Evolutionary conservation across 2,113 vertebrate genomes (phyloP).

Genomic region (Sylvia atricapilla): DNA sequence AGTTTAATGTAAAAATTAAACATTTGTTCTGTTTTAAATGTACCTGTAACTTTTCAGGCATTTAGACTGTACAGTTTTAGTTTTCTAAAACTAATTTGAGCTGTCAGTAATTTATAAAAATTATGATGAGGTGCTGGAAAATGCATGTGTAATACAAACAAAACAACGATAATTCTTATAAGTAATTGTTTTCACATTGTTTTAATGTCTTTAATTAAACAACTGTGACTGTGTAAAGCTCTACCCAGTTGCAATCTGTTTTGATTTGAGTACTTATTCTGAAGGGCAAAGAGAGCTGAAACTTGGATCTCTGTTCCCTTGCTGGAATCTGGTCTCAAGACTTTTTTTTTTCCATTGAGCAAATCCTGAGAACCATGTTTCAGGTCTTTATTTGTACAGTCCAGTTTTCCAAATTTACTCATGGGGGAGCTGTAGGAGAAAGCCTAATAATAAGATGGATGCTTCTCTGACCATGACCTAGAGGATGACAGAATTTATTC

Average conservation of each 20-base stretch:
- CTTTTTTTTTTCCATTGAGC: neutral
- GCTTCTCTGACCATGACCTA: neutral
- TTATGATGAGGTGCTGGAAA: neutral
- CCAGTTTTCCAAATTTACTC: neutral
- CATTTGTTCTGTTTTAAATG: neutral
- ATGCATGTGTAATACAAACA: neutral
- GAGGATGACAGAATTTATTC: neutral
- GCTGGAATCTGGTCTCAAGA: neutral
- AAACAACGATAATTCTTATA: neutral
- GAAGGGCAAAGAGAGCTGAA: neutral
- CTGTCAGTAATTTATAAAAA: neutral
- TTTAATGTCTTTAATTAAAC: neutral
- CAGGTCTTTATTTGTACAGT: neutral
- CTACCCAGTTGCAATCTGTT: neutral
- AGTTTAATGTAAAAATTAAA: neutral
- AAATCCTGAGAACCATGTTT: neutral
- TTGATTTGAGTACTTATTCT: neutral
- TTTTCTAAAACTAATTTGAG: neutral
- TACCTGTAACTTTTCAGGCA: neutral
- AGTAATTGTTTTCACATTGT: neutral
- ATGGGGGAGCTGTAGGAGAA: neutral
- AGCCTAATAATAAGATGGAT: neutral
- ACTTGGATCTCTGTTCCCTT: slow-evolving; percentile 5
- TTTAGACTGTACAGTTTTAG: neutral
- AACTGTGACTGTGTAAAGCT: neutral